A percentile compares a stretch with the other conserved stretches of the same genome.
Conservation (phyloP, 2,888 invertebrate species). For the Pemphredon lugubris region DNA sequence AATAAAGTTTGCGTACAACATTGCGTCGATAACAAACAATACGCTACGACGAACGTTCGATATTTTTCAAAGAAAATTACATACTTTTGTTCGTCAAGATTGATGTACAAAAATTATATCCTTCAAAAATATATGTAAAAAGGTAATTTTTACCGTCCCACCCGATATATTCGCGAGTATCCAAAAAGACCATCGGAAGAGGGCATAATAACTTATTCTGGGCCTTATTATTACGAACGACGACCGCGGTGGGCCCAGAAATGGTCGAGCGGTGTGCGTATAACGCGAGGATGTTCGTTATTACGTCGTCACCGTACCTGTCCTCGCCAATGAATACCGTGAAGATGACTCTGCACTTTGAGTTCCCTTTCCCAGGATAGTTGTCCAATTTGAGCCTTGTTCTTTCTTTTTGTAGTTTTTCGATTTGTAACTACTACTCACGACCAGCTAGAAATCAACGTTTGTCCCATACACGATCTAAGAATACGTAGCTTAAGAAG, state of each 20-base stretch:
- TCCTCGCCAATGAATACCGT: slow-evolving; percentile 19
- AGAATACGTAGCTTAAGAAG: no score
- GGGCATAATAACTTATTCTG: slow-evolving; percentile 75
- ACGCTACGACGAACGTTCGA: no score
- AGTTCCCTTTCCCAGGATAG: slow-evolving; percentile 2
- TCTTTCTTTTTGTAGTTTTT: not conserved
- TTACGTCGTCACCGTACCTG: slow-evolving; percentile 65
- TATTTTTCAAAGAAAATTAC: no score
- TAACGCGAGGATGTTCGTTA: slow-evolving; percentile 46
- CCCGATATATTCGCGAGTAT: slow-evolving; percentile 28
- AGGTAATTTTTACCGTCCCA: no score
- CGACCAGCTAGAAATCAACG: no score
- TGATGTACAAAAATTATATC: no score
- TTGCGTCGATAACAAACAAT: no score
- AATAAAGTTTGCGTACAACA: no score
- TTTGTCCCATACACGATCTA: no score
- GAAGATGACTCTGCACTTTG: slow-evolving; percentile 16
- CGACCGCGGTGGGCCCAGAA: slow-evolving; percentile 69
- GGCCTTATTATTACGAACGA: slow-evolving; percentile 72
- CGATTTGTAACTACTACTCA: not conserved
- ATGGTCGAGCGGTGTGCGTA: slow-evolving; percentile 50
- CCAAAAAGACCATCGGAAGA: slow-evolving; percentile 63
- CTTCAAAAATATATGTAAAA: no score
- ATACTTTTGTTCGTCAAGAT: no score
- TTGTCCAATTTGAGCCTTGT: slow-evolving; percentile 4